A percentile compares a stretch with the other conserved stretches of the same genome.
Conservation (phyloP, 2,113 vertebrate genomes). For the Zosterops hypoxanthus region DNA sequence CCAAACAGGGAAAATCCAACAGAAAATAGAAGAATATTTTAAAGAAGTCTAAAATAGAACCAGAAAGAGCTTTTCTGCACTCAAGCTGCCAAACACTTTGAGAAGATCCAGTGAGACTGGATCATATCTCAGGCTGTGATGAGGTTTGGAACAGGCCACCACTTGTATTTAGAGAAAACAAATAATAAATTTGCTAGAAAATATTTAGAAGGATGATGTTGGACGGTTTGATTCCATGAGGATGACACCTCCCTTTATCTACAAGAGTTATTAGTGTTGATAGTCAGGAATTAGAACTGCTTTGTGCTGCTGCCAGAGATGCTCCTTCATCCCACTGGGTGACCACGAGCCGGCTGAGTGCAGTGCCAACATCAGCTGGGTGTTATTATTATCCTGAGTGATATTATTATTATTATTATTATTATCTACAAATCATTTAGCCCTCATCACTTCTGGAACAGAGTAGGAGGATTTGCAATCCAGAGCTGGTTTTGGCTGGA, state of each 20-base stretch:
- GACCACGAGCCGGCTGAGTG: neutral
- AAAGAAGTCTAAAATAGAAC: neutral
- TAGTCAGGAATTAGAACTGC: neutral
- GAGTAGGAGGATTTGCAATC: neutral
- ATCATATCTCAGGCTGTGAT: neutral
- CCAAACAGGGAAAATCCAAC: neutral
- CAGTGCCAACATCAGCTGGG: neutral
- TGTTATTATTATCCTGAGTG: neutral
- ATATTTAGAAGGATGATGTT: neutral
- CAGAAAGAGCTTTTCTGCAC: neutral
- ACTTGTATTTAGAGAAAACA: neutral
- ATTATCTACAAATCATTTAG: neutral
- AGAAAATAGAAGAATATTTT: neutral
- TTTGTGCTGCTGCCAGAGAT: neutral
- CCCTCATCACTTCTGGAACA: neutral
- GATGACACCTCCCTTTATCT: neutral
- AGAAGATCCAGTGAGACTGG: neutral
- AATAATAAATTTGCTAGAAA: neutral
- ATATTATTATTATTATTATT: neutral
- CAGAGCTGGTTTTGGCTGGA: neutral
- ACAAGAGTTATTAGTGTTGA: neutral
- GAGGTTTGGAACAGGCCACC: neutral
- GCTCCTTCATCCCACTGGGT: neutral
- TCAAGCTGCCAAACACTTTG: neutral
- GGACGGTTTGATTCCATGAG: neutral